Evolutionary conservation across 1,140 invertebrate genomes (phyloP).

Genomic region (Caerostris extrusa): DNA sequence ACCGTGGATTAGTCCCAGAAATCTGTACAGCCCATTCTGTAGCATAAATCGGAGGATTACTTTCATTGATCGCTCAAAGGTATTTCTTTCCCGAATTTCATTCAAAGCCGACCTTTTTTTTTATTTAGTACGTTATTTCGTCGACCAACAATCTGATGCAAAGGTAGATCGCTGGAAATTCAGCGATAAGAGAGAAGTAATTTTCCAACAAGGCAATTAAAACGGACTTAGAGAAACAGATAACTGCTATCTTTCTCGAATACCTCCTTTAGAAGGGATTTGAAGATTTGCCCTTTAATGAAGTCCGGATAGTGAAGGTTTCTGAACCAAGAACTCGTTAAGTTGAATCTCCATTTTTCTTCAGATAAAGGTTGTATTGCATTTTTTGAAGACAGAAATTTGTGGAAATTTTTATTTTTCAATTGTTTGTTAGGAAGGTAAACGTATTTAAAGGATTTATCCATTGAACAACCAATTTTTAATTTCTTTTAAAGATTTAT

Average conservation of each 20-base stretch:
- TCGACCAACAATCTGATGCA: background rate
- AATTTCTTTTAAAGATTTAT: too few relatives aligned
- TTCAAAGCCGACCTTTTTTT: background rate
- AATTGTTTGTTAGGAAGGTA: background rate
- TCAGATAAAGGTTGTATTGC: background rate
- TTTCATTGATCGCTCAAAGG: background rate
- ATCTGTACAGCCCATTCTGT: background rate
- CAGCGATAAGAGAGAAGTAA: background rate
- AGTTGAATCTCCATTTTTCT: background rate
- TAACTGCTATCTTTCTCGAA: background rate
- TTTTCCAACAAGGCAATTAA: conserved; percentile 14
- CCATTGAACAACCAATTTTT: too few relatives aligned
- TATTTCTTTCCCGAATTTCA: background rate
- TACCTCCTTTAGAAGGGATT: conserved; percentile 6
- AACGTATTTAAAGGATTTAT: too few relatives aligned
- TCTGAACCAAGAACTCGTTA: background rate
- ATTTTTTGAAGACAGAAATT: background rate
- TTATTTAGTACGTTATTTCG: background rate
- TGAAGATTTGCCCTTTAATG: conserved; percentile 42
- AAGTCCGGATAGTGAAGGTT: background rate
- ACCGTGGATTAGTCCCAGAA: background rate
- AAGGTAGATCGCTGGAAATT: background rate
- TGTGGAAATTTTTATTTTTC: background rate
- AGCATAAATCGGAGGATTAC: conserved; percentile 36
- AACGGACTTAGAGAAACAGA: conserved; percentile 47